Conservation (phyloP, 2,797 vertebrate species). For the Crocodylus rhombifer region DNA sequence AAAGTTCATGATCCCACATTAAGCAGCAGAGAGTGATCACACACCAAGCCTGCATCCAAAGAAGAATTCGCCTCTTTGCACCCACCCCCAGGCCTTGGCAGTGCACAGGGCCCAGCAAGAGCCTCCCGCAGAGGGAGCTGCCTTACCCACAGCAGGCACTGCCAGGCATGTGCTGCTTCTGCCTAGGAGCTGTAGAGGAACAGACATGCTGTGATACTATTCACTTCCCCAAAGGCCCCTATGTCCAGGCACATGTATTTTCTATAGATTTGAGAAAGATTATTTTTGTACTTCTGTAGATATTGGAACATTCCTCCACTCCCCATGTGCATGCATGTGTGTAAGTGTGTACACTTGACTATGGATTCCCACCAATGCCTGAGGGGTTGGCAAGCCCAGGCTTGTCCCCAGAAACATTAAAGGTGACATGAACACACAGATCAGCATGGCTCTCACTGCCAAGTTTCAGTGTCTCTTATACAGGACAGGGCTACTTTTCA, state of each 20-base stretch:
- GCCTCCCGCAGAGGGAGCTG: too few relatives aligned
- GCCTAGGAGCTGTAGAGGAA: too few relatives aligned
- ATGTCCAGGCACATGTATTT: neutral
- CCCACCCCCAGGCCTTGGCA: too few relatives aligned
- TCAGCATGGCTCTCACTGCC: neutral
- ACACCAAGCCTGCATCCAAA: neutral
- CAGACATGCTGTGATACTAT: neutral
- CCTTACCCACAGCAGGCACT: too few relatives aligned
- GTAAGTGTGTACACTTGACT: neutral
- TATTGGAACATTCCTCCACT: neutral
- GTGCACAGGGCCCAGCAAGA: too few relatives aligned
- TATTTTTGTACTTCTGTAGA: neutral
- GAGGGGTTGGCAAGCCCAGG: neutral
- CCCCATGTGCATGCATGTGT: neutral
- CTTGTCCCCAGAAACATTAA: neutral
- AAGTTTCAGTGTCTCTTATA: neutral
- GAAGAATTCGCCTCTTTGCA: neutral
- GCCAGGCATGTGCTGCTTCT: too few relatives aligned
- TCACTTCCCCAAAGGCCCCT: neutral
- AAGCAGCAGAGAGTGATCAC: neutral
- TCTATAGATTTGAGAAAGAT: neutral
- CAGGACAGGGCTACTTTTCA: neutral
- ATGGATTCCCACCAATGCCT: neutral
- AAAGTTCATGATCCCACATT: neutral
- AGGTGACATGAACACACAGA: neutral